A percentile compares a stretch with the other conserved stretches of the same genome.
phyloP scores from a whole-genome alignment of 2,113 vertebrate species.

The Condylura cristata region DNA sequence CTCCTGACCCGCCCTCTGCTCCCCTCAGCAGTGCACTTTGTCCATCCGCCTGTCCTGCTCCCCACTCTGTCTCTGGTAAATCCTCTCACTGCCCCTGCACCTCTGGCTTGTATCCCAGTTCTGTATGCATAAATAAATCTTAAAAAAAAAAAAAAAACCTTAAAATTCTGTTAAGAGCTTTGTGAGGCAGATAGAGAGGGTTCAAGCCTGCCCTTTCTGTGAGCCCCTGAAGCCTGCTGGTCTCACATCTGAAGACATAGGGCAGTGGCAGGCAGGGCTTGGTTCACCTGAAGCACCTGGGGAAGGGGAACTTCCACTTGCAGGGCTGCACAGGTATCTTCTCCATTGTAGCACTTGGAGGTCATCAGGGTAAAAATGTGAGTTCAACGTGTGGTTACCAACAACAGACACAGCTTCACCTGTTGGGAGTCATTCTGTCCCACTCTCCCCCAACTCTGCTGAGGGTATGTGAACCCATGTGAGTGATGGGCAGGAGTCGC shows the following conservation, averaged over 20 bases:
- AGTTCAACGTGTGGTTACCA: background rate
- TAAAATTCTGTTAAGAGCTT: background rate
- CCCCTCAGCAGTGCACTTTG: too few species aligned
- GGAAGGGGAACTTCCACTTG: background rate
- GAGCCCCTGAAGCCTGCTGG: accelerated
- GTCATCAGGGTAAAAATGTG: background rate
- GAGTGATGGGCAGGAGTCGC: background rate
- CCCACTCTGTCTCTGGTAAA: too few species aligned
- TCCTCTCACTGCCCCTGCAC: too few species aligned
- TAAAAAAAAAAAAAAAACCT: too few species aligned
- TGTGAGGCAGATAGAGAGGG: too few species aligned
- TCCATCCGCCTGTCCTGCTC: too few species aligned
- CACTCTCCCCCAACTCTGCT: too few species aligned
- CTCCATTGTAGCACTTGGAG: accelerated
- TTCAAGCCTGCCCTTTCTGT: background rate
- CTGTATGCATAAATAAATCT: too few species aligned
- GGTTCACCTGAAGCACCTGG: accelerated
- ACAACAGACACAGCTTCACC: accelerated
- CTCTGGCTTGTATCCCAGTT: too few species aligned
- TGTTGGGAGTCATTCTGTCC: accelerated
- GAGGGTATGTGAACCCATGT: background rate
- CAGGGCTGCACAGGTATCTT: accelerated
- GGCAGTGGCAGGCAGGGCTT: accelerated
- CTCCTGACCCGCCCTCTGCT: too few species aligned
- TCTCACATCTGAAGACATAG: accelerated